These are phyloP conservation scores for Zeugodacus cucurbitae DNA, from an alignment of 1,140 invertebrate genomes.

Conservation along the genomic window DNA sequence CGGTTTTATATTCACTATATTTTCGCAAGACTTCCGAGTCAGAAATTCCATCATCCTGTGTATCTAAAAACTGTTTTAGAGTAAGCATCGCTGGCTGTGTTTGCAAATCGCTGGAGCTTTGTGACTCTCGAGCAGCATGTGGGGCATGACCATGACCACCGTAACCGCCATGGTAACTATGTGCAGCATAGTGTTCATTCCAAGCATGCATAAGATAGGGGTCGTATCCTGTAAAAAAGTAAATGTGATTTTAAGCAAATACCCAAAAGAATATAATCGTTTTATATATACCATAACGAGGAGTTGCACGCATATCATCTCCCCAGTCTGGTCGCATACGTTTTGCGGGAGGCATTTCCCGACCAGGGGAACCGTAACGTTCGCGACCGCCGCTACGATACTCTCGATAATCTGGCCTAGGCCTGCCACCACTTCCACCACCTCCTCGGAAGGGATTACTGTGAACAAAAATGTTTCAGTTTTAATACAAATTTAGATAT, in stretches of 20 bases:
- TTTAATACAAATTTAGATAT: neutral
- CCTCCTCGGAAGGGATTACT: constrained; percentile 62
- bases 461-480: constrained; percentile 35
- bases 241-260: neutral
- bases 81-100: constrained; percentile 95
- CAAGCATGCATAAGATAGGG: constrained; percentile 62
- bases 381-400: constrained; percentile 70
- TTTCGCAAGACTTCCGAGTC: constrained; percentile 97
- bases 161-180: constrained; percentile 65
- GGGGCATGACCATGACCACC: constrained; percentile 53
- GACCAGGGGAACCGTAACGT: constrained; percentile 78
- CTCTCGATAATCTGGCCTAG: constrained; percentile 77
- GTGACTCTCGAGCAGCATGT: constrained; percentile 49
- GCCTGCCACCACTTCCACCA: constrained; percentile 63
- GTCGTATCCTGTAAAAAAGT: constrained; percentile 54
- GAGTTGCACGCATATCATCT: constrained; percentile 65
- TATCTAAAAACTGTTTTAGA: constrained; percentile 95
- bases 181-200: constrained; percentile 63
- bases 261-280: neutral
- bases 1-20: constrained; percentile 98
- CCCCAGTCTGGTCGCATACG: constrained; percentile 82
- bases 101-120: constrained; percentile 52
- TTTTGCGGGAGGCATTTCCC: constrained; percentile 84
- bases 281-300: constrained; percentile 65
- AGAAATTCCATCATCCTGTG: constrained; percentile 97